phyloP scores from a whole-genome alignment of 64 coral and sea anemone species.

The Actinia equina region DNA sequence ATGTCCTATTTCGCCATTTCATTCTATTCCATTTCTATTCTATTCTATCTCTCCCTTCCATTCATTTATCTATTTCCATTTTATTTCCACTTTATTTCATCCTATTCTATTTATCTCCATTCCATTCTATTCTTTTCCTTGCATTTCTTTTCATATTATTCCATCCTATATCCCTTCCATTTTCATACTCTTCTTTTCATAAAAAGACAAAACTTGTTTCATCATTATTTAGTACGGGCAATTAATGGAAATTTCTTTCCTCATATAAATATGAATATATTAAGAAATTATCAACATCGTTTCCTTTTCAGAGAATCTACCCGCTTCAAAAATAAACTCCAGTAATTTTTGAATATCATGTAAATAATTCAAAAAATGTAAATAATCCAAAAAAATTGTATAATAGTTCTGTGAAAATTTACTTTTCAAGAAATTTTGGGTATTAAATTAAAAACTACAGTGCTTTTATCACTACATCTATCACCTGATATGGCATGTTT shows the following conservation, averaged over 20 bases:
- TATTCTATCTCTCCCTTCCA: too few relatives aligned
- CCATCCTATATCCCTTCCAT: background rate
- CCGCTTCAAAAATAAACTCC: background rate
- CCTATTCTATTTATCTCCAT: background rate
- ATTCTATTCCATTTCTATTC: background rate
- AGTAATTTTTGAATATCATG: background rate
- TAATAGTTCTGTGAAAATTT: too few relatives aligned
- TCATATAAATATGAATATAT: too few relatives aligned
- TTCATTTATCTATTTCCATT: too few relatives aligned
- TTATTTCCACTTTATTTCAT: background rate
- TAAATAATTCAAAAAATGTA: background rate
- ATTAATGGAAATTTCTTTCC: too few relatives aligned
- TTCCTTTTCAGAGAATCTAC: background rate
- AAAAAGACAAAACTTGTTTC: too few relatives aligned
- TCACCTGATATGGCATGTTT: background rate
- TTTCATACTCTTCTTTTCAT: too few relatives aligned
- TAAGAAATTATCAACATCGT: background rate
- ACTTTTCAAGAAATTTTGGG: too few relatives aligned
- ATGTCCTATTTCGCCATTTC: background rate
- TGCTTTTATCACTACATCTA: too few relatives aligned
- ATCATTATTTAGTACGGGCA: too few relatives aligned
- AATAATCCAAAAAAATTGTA: too few relatives aligned
- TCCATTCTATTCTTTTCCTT: background rate
- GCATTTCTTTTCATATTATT: background rate
- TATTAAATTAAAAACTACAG: too few relatives aligned